A percentile compares a stretch with the other conserved stretches of the same genome.
Conservation (phyloP, 2,888 invertebrate genomes). For the Cepaea hortensis region DNA sequence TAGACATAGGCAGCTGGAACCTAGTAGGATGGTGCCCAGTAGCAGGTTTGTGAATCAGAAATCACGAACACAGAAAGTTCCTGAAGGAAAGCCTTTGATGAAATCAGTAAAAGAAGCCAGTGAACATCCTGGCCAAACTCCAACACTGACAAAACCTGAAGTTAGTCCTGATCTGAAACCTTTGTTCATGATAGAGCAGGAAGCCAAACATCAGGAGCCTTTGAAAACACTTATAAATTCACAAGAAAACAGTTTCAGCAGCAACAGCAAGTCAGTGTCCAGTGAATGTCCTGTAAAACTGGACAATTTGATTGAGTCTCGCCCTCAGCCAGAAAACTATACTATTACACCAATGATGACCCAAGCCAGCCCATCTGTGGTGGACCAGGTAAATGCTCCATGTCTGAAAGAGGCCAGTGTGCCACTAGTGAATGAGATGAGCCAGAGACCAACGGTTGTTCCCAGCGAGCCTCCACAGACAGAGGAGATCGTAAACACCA, state of each 20-base stretch:
- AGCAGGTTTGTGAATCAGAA: neutral
- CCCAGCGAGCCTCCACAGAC: conserved; percentile 85
- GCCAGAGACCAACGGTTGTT: neutral
- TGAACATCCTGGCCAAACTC: conserved; percentile 59
- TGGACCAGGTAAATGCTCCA: neutral
- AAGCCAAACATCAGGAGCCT: conserved; percentile 40
- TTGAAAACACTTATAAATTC: conserved; percentile 6
- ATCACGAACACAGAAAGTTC: neutral
- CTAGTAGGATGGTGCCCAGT: neutral
- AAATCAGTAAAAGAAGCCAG: neutral
- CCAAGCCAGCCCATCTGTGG: neutral
- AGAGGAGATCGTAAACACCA: conserved; percentile 74
- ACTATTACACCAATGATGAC: neutral
- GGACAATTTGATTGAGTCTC: neutral
- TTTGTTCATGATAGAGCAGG: conserved; percentile 21
- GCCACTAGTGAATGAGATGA: neutral
- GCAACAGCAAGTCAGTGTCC: neutral
- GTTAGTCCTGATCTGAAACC: neutral
- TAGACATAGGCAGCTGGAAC: neutral
- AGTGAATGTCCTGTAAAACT: neutral
- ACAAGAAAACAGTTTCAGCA: neutral
- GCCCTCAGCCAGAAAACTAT: neutral
- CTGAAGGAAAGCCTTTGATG: neutral
- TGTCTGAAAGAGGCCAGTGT: neutral
- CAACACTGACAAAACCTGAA: conserved; percentile 6